Evolutionary conservation across 2,888 invertebrate species (phyloP), one percentile per base, ranked within the genome.

Genomic region (Cephalotes varians): DNA sequence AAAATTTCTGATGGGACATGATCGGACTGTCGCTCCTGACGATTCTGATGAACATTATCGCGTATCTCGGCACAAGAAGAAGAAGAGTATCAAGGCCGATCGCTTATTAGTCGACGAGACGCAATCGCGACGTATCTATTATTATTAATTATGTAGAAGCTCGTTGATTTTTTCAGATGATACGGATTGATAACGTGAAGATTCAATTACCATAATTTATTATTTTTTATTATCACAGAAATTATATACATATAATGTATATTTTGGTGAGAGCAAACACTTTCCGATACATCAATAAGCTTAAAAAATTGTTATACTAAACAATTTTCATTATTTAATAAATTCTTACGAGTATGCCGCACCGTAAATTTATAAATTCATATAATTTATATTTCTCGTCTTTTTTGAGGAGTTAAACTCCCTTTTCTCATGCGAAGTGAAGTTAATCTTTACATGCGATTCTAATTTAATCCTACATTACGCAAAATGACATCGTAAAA

Each of bases 31-130:
- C 81, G 21, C 5, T 83, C 6, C 81, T 93, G 21, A 90, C 87
- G n/a, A 67, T 88, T 40, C 6, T 77, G 5, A 88, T 91, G 90
- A 81, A 83, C 67, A 25, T 90, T 10, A 15, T 82, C 21, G 92
- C 91, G 56, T 93, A 90, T 44, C 67, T 91, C 3, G 91, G 92
- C 4, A 81, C 87, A 25, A 83, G 74, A 54, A 87, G 90, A 40
- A 88, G 87, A 31, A 88, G 91, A n/a, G 73, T 62, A 31, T 51
- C 62, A 5, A 86, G 56, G 51, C 64, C 81, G n/a, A 71, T 79
- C 15, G 82, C 83, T 56, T 90, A 54, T 54, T 90, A 58, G 74
- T n/a, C 47, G 54, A 25, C 15, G 31, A 62, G 0, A n/a, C 5
- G 18, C 2, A 28, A 1, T 28, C 12, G 28, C 21, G 15, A 49